phyloP scores from a whole-genome alignment of 2,113 vertebrate genomes.

The Cygnus atratus region DNA sequence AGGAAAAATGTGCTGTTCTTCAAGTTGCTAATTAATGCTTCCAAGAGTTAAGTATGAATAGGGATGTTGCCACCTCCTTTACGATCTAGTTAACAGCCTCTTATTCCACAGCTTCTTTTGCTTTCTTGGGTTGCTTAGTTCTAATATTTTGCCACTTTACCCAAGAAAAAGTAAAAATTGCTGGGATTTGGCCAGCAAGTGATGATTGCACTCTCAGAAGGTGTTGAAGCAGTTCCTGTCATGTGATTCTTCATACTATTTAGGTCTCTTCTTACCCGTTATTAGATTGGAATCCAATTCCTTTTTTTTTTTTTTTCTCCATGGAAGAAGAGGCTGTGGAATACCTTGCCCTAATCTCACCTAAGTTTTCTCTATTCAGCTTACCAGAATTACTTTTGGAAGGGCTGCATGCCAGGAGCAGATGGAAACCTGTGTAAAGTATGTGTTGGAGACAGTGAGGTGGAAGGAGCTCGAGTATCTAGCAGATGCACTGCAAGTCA shows the following conservation, averaged over 20 bases:
- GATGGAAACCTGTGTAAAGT: conserved; percentile 86
- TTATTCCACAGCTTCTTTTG: background rate
- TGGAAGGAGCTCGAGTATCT: conserved; percentile 76
- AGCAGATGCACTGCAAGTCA: conserved; percentile 84
- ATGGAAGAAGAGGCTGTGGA: background rate
- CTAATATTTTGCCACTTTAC: background rate
- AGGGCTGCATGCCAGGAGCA: conserved; percentile 89
- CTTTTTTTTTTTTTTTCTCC: background rate
- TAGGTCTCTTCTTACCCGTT: background rate
- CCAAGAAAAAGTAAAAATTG: background rate
- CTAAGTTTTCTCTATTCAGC: conserved; percentile 60
- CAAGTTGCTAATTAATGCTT: background rate
- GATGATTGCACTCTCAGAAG: background rate
- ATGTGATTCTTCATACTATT: background rate
- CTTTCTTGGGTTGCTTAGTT: background rate
- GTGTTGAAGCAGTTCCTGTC: background rate
- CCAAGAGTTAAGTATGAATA: background rate
- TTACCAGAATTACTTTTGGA: conserved; percentile 87
- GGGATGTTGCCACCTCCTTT: background rate
- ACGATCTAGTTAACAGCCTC: background rate
- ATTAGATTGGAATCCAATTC: background rate
- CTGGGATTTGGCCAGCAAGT: background rate
- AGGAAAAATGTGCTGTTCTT: background rate
- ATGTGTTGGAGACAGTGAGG: conserved; percentile 84
- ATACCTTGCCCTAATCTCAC: background rate